Base-by-base conservation (phyloP, 2,888 invertebrate species). In the Cloeon dipterum region DNA sequence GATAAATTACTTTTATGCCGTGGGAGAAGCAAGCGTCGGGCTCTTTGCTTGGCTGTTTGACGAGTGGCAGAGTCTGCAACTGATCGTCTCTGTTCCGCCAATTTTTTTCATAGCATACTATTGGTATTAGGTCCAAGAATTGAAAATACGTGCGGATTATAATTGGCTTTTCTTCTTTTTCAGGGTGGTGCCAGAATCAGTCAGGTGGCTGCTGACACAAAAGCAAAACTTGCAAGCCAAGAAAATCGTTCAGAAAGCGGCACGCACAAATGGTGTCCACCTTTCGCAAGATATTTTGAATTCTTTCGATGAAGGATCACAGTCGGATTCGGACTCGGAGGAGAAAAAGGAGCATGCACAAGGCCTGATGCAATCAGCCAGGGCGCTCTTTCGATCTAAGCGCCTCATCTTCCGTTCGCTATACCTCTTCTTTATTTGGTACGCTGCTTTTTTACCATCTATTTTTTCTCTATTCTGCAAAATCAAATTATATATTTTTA, bases 1-100 rank as follows among this genome's bases (percentile, higher is more conserved):
- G 19, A 53, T 70, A 34, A 68, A 70, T 47, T 67, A 69, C 47
- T 68, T 72, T 47, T 72, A 70, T 50, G 69, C 70, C 0, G 45
- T 68, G 33, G 73, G 73, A 4, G 72, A 72, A 52, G 68, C 70
- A 1, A 42, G 65, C 3, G 59, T 73, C 5, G 72, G 68, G 1
- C 49, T 67, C 3, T 51, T 65, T 1, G 69, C 69, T 11, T 71
- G 66, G 63, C 48, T 63, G n/a, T 52, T 63, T 2, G 65, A 63
- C 39, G 62, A 71, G 50, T 85, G 83, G 82, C 66, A 74, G 43
- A 51, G 57, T 37, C 56, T 75, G 42, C 62, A 79, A 42, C 58
- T 69, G 39, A 57, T 66, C 23, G 55, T 73, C 23, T 78, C 81
- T 52, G 53, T 64, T 5, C 77, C 77, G 2, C 69, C 73, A 11